Conservation (phyloP, 2,888 invertebrate species). For the Xanthia togata region DNA sequence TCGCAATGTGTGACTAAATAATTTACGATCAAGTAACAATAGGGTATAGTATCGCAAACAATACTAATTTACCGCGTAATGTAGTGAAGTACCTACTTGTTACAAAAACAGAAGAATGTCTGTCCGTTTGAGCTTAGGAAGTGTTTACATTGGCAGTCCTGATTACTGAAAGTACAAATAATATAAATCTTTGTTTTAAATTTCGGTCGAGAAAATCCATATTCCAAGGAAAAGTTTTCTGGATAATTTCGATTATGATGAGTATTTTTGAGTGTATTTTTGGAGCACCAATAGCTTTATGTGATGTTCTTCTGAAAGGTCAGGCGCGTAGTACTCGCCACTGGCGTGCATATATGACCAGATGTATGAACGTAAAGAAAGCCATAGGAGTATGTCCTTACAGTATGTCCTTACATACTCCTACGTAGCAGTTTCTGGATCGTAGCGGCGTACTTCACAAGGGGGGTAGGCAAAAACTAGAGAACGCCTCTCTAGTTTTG, state of each 20-base stretch:
- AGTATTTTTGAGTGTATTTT: background rate
- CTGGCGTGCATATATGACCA: too few relatives aligned
- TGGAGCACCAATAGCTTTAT: background rate
- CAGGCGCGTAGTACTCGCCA: background rate
- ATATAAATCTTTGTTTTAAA: background rate
- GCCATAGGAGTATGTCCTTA: background rate
- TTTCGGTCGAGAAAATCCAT: background rate
- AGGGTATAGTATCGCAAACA: conserved; percentile 37
- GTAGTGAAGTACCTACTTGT: conserved; percentile 25
- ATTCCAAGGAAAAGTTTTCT: background rate
- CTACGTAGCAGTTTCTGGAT: too few relatives aligned
- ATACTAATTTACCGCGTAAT: conserved; percentile 46
- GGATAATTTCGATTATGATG: background rate
- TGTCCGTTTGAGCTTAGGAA: conserved; percentile 1
- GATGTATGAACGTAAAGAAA: background rate
- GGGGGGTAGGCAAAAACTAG: too few relatives aligned
- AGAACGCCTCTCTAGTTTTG: too few relatives aligned
- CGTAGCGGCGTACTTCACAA: too few relatives aligned
- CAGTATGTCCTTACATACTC: too few relatives aligned
- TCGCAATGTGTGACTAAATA: conserved; percentile 18
- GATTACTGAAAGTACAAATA: background rate
- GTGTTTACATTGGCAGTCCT: conserved; percentile 9
- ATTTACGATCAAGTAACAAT: conserved; percentile 40
- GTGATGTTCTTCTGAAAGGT: background rate
- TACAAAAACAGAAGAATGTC: conserved; percentile 44